Percentiles rank a stretch among this genome's conserved stretches.
These are phyloP conservation scores for Megaleporinus macrocephalus DNA, from an alignment of 2,113 vertebrate species.

Conservation along the genomic window DNA sequence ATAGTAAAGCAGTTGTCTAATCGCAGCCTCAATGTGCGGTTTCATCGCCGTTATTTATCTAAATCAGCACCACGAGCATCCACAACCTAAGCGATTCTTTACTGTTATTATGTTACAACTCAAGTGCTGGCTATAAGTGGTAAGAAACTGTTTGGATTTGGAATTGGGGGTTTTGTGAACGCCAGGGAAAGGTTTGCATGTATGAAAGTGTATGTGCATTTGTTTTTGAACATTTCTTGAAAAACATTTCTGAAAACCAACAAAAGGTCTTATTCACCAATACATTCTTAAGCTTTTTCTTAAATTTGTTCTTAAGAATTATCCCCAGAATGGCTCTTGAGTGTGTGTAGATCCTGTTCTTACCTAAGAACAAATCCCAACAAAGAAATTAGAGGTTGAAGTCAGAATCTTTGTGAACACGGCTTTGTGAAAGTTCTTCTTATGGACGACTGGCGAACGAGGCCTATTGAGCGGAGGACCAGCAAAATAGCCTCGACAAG, in stretches of 20 bases:
- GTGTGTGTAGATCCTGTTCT: too few species aligned
- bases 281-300: too few species aligned
- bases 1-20: constrained; percentile 58
- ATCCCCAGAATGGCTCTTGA: too few species aligned
- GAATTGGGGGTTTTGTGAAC: neutral
- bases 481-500: neutral
- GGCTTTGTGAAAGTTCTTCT: too few species aligned
- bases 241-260: neutral
- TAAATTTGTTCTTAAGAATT: too few species aligned
- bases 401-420: too few species aligned
- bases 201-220: neutral
- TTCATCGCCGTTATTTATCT: constrained; percentile 71
- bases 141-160: neutral
- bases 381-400: too few species aligned
- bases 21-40: constrained; percentile 67
- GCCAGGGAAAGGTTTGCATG: neutral
- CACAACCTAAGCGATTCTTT: constrained; percentile 26
- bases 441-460: too few species aligned
- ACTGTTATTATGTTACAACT: constrained; percentile 25
- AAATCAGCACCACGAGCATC: constrained; percentile 58
- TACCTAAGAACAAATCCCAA: too few species aligned
- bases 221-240: neutral
- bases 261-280: too few species aligned
- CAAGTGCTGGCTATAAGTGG: neutral
- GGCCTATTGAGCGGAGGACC: too few species aligned